Evolutionary conservation across 2,888 invertebrate species (phyloP).

Genomic region (Yponomeuta evonymella): DNA sequence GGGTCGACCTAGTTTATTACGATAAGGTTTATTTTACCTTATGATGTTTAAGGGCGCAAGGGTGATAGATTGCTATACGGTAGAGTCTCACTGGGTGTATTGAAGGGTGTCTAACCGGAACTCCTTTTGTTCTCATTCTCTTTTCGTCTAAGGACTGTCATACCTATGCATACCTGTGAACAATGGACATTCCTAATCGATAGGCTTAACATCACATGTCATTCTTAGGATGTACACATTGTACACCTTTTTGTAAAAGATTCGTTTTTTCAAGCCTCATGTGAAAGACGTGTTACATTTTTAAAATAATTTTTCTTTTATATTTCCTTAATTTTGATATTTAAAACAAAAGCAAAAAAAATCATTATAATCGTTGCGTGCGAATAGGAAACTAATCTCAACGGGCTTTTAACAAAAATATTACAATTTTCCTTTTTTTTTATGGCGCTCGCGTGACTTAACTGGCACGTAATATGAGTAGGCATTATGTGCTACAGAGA

Average conservation of each 20-base stretch:
- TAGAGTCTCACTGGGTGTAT: not conserved
- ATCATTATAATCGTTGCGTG: conserved; percentile 34
- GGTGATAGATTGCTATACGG: not conserved
- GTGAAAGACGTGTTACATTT: too few relatives aligned
- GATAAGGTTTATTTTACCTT: conserved; percentile 16
- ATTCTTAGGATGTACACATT: too few relatives aligned
- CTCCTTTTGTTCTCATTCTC: not conserved
- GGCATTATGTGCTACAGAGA: conserved; percentile 32
- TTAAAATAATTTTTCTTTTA: not conserved
- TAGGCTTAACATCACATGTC: too few relatives aligned
- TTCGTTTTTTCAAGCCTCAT: too few relatives aligned
- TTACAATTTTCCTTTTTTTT: conserved; percentile 28
- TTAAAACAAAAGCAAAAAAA: not conserved
- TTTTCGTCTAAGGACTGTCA: not conserved
- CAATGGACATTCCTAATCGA: too few relatives aligned
- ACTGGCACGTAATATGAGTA: conserved; percentile 43
- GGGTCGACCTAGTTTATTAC: conserved; percentile 19
- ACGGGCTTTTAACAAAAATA: conserved; percentile 30
- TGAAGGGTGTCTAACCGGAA: conserved; percentile 3
- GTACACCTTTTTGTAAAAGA: too few relatives aligned
- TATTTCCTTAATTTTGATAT: not conserved
- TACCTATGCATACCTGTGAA: not conserved
- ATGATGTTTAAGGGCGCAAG: not conserved
- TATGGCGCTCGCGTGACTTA: conserved; percentile 36
- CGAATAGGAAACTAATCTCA: conserved; percentile 33